phyloP scores from a whole-genome alignment of 1,140 invertebrate genomes.

The Aethina tumida region DNA sequence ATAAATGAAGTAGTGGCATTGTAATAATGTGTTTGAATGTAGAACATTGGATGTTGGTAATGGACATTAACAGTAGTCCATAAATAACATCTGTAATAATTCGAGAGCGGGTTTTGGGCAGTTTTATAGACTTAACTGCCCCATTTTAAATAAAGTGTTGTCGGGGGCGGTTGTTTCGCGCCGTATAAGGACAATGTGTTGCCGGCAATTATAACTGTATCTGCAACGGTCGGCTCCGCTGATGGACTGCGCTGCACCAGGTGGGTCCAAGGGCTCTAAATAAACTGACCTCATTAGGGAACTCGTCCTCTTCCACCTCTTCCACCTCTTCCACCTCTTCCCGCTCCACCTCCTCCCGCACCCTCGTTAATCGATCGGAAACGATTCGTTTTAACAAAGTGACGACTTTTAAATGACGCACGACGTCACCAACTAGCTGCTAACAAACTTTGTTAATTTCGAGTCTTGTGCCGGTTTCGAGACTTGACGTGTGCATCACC shows the following conservation, averaged over 20 bases:
- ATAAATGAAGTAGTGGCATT: too few relatives aligned
- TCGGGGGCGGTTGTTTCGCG: constrained; percentile 6
- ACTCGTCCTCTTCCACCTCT: too few relatives aligned
- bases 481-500: too few relatives aligned
- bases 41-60: constrained; percentile 13
- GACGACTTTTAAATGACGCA: too few relatives aligned
- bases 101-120: constrained; percentile 11
- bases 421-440: too few relatives aligned
- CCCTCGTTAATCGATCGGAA: too few relatives aligned
- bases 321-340: too few relatives aligned
- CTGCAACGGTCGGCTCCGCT: constrained; percentile 13
- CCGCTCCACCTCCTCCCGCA: too few relatives aligned
- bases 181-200: constrained; percentile 15
- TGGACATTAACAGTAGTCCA: constrained; percentile 17
- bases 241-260: constrained; percentile 17
- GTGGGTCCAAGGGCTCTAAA: constrained; percentile 9
- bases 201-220: constrained; percentile 18
- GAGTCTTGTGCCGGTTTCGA: too few relatives aligned
- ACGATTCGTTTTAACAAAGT: too few relatives aligned
- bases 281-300: too few relatives aligned
- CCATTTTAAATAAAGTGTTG: constrained; percentile 16
- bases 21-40: constrained; percentile 13
- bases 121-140: constrained; percentile 18
- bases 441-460: too few relatives aligned
- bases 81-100: constrained; percentile 18